Base-by-base conservation (phyloP, 2,113 vertebrate genomes). In the Microcebus jonahi region DNA sequence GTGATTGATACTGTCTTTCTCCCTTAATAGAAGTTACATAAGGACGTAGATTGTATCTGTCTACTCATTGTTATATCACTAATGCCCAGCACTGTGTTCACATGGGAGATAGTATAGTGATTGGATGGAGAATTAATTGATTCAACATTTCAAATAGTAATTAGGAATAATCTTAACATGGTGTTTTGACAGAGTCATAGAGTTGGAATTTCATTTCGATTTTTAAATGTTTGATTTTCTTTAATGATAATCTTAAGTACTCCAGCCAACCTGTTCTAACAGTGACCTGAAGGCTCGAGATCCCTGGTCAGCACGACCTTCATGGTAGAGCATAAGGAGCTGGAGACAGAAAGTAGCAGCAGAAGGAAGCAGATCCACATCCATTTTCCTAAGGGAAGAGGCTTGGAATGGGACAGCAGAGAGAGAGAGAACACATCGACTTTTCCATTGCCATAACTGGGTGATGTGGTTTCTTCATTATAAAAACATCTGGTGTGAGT, bases 191-290 rank as follows among this genome's bases (percentile, higher is more conserved):
- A 57, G 21, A 89, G 18, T 36, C 45, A 55, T n/a, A 92, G 0
- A 57, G 15, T 27, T 80, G 39, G 34, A 5, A 23, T 65, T 77
- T 77, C 4, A 42, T 77, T 85, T 91, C 15, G 21, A 50, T 36
- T 93, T 95, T 87, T 48, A 70, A 53, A 80, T 53, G 29, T 31
- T 71, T 63, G n/a, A 14, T 0, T 75, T 34, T 93, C 53, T 71
- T 79, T 65, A 83, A 81, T 61, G 63, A 81, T 29, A 23, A 81
- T 61, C 42, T 45, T 48, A 84, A 80, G 57, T 53, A 25, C 14
- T 87, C 6, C 36, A 8, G 57, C 14, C 34, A 81, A 57, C 10
- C 23, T 75, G 12, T 61, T 88, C n/a, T 55, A 71, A 63, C 61
- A 63, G 12, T 1, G 10, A 63, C 11, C 61, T 13, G 27, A 48